phyloP scores from a whole-genome alignment of 2,888 invertebrate species.

The Antheraea assamensis region DNA sequence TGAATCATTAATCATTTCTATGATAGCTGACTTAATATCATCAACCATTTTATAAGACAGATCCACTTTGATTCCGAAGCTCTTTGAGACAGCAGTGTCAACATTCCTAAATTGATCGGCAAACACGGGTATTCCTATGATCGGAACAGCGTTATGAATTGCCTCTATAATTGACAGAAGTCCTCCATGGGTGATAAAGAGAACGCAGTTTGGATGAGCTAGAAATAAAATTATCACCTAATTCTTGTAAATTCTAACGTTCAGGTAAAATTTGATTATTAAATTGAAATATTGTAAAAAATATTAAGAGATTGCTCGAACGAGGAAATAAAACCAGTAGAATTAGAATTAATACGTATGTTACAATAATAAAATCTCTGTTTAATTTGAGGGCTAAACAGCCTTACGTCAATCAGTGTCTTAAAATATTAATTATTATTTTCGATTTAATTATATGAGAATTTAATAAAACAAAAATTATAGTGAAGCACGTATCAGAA shows the following conservation, averaged over 20 bases:
- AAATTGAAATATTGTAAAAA: too few relatives aligned
- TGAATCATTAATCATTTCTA: conserved; percentile 34
- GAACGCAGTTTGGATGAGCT: conserved; percentile 49
- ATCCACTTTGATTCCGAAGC: conserved; percentile 43
- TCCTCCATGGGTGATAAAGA: conserved; percentile 57
- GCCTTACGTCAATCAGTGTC: too few relatives aligned
- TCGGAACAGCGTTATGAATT: conserved; percentile 51
- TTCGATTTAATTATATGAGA: too few relatives aligned
- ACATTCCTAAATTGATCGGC: conserved; percentile 53
- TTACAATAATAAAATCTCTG: too few relatives aligned
- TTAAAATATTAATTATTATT: too few relatives aligned
- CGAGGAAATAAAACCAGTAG: too few relatives aligned
- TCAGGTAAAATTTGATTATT: background rate
- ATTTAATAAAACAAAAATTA: too few relatives aligned
- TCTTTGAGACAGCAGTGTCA: conserved; percentile 42
- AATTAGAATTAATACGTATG: too few relatives aligned
- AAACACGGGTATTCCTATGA: conserved; percentile 53
- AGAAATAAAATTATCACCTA: conserved; percentile 26
- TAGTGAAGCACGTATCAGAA: too few relatives aligned
- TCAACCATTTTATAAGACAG: conserved; percentile 37
- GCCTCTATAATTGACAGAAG: conserved; percentile 51
- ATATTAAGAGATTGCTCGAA: too few relatives aligned
- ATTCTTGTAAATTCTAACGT: background rate
- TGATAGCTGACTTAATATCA: conserved; percentile 34
- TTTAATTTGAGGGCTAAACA: too few relatives aligned